Evolutionary conservation across 2,113 vertebrate species (phyloP), one percentile per base, ranked within the genome.

Genomic region (Poeciliopsis prolifica): DNA sequence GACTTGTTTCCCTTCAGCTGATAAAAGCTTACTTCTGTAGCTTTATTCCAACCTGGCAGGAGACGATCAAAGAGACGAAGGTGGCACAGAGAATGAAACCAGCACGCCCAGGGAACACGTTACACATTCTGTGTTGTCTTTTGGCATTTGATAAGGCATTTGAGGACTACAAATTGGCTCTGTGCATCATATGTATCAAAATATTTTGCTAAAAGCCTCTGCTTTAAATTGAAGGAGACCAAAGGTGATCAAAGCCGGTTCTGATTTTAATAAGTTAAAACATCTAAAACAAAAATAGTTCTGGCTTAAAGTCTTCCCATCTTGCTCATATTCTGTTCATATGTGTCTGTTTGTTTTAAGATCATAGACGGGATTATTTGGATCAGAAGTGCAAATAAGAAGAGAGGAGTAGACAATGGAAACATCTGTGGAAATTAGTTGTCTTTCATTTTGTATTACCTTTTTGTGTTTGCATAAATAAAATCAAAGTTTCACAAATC

Each of bases 21-120:
- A 83, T 74, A 30, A 77, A 80, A 77, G 73, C 85, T 81, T 75
- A 83, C 85, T 86, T 80, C 54, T 70, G 30, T 70, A 58, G 71
- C 72, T 89, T 63, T 68, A 28, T 81, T 87, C 82, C 78, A 79
- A 60, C 44, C 60, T 61, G 42, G 28, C 30, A 17, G 44, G 17
- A 65, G 65, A 68, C 31, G 75, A 84, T 87, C 75, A 78, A 83
- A 74, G 71, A 73, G 58, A 31, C 58, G 63, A 58, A 35, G 78
- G 62, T 70, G 81, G 82, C 61, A 71, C 48, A 0, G 0, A 74
- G 65, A 77, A 44, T 51, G 65, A 77, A 87, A 64, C 33, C 68
- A 44, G 63, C n/a, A 31, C 31, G 9, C 35, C 35, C 7, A 9
- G 30, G n/a, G 37, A 24, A 24, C 30, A 28, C 24, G 19, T 30